Conservation (phyloP, 2,888 invertebrate species). For the Tiliacea aurago region DNA sequence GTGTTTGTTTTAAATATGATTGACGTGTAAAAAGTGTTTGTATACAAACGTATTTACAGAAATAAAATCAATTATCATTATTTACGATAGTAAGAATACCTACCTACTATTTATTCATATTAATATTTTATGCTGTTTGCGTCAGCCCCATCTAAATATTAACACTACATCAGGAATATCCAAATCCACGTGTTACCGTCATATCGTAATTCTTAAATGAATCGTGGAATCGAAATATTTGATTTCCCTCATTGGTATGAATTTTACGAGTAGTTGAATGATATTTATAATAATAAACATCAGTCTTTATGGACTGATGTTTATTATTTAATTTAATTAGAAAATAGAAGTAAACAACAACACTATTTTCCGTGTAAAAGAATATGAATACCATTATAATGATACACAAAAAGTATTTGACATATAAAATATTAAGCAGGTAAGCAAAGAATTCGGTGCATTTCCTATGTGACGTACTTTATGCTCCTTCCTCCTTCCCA, state of each 20-base stretch:
- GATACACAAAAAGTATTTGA: background rate
- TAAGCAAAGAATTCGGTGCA: background rate
- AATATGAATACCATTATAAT: background rate
- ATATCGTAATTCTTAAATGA: conserved; percentile 2
- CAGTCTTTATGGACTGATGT: too few relatives aligned
- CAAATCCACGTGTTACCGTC: background rate
- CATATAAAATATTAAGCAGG: background rate
- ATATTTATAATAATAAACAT: background rate
- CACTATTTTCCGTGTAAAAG: background rate
- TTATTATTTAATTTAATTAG: too few relatives aligned
- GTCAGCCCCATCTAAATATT: background rate
- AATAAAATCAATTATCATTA: too few relatives aligned
- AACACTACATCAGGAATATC: background rate
- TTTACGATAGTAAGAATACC: background rate
- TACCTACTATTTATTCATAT: background rate
- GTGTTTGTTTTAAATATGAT: too few relatives aligned
- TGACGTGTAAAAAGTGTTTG: too few relatives aligned
- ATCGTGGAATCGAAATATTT: conserved; percentile 2
- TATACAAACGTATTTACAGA: too few relatives aligned
- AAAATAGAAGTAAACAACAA: background rate
- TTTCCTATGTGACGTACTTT: conserved; percentile 7
- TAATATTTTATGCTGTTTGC: background rate
- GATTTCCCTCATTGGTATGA: background rate
- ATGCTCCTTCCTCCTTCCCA: background rate
- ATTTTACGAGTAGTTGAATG: background rate